Evolutionary conservation across 2,113 vertebrate genomes (phyloP).

Genomic region (Phainopepla nitens): DNA sequence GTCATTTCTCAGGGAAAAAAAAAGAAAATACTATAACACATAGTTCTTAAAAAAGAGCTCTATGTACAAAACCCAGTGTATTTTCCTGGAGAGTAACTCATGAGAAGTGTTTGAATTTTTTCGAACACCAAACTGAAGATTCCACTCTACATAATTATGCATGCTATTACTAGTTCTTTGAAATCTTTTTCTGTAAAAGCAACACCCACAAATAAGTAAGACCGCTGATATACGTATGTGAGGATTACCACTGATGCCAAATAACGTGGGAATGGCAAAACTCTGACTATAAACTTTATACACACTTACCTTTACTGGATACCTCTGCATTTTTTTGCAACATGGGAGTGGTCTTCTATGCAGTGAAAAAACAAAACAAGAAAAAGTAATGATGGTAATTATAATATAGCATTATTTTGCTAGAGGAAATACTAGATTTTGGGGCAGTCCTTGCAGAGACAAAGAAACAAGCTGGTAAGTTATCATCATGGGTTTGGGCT

Average conservation of each 20-base stretch:
- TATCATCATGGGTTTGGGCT: neutral
- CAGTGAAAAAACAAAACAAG: neutral
- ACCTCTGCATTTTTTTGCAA: neutral
- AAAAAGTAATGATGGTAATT: neutral
- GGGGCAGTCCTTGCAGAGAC: neutral
- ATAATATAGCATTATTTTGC: neutral
- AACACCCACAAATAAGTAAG: neutral
- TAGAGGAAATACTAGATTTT: neutral
- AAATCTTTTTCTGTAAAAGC: neutral
- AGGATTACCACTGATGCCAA: neutral
- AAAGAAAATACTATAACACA: neutral
- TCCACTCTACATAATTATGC: neutral
- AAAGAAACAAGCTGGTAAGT: neutral
- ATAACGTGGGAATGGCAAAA: neutral
- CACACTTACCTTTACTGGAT: neutral
- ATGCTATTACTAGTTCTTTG: neutral
- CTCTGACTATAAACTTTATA: neutral
- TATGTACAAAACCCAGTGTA: neutral
- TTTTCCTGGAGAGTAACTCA: neutral
- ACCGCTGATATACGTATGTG: neutral
- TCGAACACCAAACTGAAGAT: neutral
- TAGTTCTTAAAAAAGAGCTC: neutral
- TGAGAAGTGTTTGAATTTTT: neutral
- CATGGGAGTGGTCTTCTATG: neutral
- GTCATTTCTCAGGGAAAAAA: neutral